Evolutionary conservation across 2,113 vertebrate species (phyloP), one percentile per base, ranked within the genome.

Genomic region (Apeltes quadracus): DNA sequence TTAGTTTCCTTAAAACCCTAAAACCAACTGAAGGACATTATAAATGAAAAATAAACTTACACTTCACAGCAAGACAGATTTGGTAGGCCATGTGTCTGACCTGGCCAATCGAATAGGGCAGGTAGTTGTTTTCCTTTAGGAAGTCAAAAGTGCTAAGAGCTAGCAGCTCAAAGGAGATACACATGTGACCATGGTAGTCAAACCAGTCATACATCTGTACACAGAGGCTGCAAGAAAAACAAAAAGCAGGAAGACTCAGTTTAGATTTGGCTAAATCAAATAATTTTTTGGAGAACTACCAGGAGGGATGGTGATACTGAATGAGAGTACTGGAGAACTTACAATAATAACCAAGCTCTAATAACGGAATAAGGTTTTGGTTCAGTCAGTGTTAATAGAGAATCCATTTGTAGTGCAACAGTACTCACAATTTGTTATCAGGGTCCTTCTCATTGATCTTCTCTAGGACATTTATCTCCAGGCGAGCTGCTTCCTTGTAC

Each of bases 161-260:
- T 57, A 99, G 93, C 69, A 99, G 94, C 88, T 99, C 96, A 15
- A 99, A 99, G 80, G 96, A 97, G 90, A 99, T 94, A 82, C 97
- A 99, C 95, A 98, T 96, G 92, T 99, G 98, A 65, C 97, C 97
- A 0, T 97, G 96, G 88, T 97, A 99, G 92, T 99, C 97, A 43
- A 99, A 99, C 97, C 97, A 99, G 92, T 99, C 97, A 65, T 95
- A 97, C 97, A 99, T 99, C 94, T 95, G 95, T 78, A 99, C 97
- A 82, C 98, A 99, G 43, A 98, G 54, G 78, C 93, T 93, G 84
- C 1, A 78, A 51, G n/a, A 59, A 5, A 66, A 63, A 82, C 14
- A 63, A 22, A 14, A 69, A 6, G 32, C 3, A 66, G n/a, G 9
- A 61, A 18, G 29, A 53, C 57, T 38, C 15, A 36, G 7, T 53